Conservation (phyloP, 1,140 invertebrate genomes). For the Panagrolaimus sp. region DNA sequence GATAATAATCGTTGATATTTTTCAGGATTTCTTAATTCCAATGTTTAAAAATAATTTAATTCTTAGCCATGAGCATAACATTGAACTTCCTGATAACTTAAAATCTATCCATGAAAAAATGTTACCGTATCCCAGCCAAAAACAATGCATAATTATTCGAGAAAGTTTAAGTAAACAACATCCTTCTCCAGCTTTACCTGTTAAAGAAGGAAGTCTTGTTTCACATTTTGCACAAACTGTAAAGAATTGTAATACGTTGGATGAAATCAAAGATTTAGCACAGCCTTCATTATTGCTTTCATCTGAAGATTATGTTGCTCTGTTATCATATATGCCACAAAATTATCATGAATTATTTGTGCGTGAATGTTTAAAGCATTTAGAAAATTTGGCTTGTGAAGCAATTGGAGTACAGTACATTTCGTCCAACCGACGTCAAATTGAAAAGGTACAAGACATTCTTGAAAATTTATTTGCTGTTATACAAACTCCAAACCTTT, state of each 20-base stretch:
- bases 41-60: too few relatives aligned
- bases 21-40: too few relatives aligned
- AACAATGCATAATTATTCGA: too few relatives aligned
- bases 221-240: too few relatives aligned
- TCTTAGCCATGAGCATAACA: too few relatives aligned
- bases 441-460: not conserved
- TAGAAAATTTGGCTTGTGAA: not conserved
- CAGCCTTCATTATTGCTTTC: not conserved
- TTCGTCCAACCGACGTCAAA: not conserved
- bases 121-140: too few relatives aligned
- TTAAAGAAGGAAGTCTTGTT: too few relatives aligned
- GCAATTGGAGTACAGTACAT: not conserved
- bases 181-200: too few relatives aligned
- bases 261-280: slow-evolving; percentile 3
- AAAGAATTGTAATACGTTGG: not conserved
- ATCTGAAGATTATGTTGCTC: not conserved
- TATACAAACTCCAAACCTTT: not conserved
- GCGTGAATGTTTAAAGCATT: not conserved
- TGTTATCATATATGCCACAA: not conserved
- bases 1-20: too few relatives aligned
- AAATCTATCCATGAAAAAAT: too few relatives aligned
- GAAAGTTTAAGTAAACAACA: too few relatives aligned
- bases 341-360: not conserved
- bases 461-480: not conserved
- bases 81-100: too few relatives aligned